Evolutionary conservation across 2,113 vertebrate genomes (phyloP).

Genomic region (Cyprinodon brontotheroides): DNA sequence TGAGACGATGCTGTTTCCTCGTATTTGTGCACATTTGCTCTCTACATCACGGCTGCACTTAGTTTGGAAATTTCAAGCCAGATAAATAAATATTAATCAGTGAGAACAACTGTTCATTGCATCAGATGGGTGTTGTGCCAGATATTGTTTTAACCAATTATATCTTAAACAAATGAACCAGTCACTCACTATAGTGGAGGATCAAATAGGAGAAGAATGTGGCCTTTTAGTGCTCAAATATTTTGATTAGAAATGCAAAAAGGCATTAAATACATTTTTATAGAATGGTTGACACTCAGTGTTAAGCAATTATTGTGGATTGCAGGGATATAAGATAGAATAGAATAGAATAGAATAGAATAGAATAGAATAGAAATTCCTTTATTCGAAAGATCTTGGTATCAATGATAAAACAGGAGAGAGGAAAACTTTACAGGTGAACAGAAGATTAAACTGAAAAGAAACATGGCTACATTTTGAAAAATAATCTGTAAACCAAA

Average conservation of each 20-base stretch:
- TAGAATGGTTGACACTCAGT: background rate
- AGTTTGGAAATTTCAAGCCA: slow-evolving; percentile 7
- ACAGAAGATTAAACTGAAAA: too few species aligned
- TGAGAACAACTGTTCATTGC: background rate
- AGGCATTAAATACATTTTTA: slow-evolving; percentile 20
- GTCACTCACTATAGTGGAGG: slow-evolving; percentile 1
- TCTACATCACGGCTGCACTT: slow-evolving; percentile 28
- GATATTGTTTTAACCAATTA: slow-evolving; percentile 26
- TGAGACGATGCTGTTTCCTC: slow-evolving; percentile 46
- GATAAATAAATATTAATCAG: slow-evolving; percentile 52
- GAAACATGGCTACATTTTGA: too few species aligned
- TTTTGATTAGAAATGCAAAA: slow-evolving; percentile 3
- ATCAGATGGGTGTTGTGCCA: slow-evolving; percentile 9
- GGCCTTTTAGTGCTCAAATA: slow-evolving; percentile 9
- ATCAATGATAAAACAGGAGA: too few species aligned
- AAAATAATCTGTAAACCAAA: too few species aligned
- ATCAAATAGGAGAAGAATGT: background rate
- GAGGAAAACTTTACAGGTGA: too few species aligned
- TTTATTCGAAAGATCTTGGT: too few species aligned
- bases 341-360: too few species aligned
- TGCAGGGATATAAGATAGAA: too few species aligned
- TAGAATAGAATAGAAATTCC: too few species aligned
- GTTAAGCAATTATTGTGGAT: too few species aligned
- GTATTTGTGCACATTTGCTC: background rate
- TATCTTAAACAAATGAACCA: slow-evolving; percentile 50